These are phyloP conservation scores for Paramuricea clavata DNA, from an alignment of 92 coral and sea anemone genomes.

Conservation along the genomic window DNA sequence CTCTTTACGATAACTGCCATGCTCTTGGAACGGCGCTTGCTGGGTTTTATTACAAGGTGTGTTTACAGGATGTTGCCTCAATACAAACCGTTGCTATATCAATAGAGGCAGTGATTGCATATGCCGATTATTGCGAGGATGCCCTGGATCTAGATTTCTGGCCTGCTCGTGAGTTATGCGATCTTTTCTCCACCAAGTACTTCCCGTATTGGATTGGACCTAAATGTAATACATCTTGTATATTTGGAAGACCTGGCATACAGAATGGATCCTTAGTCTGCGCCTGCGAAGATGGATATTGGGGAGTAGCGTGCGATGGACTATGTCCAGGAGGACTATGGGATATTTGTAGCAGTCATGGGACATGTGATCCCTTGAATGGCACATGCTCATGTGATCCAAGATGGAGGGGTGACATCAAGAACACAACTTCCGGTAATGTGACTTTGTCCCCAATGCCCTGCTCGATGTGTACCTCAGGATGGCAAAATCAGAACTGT, in stretches of 20 bases:
- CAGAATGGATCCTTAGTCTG: slow-evolving; percentile 56
- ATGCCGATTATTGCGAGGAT: slow-evolving; percentile 85
- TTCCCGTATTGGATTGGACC: slow-evolving; percentile 89
- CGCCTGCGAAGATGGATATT: slow-evolving; percentile 85
- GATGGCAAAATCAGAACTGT: slow-evolving; percentile 92
- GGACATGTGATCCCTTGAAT: slow-evolving; percentile 74
- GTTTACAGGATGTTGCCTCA: slow-evolving; percentile 78
- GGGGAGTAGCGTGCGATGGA: slow-evolving; percentile 88
- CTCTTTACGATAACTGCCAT: slow-evolving; percentile 75
- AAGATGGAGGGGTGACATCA: slow-evolving; percentile 81
- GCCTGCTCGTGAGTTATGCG: slow-evolving; percentile 93
- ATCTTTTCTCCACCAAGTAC: slow-evolving; percentile 69
- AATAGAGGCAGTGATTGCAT: slow-evolving; percentile 80
- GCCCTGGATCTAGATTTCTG: slow-evolving; percentile 73
- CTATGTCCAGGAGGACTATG: slow-evolving; percentile 91
- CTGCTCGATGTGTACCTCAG: slow-evolving; percentile 81
- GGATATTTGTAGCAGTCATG: slow-evolving; percentile 87
- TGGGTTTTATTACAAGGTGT: slow-evolving; percentile 85
- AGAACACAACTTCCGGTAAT: slow-evolving; percentile 26
- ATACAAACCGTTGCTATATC: slow-evolving; percentile 74
- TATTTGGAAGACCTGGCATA: slow-evolving; percentile 79
- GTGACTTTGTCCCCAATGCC: slow-evolving; percentile 46
- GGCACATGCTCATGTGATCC: slow-evolving; percentile 84
- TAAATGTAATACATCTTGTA: slow-evolving; percentile 77
- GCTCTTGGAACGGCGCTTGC: slow-evolving; percentile 74